phyloP scores from a whole-genome alignment of 2,113 vertebrate genomes.

The Buteo buteo region DNA sequence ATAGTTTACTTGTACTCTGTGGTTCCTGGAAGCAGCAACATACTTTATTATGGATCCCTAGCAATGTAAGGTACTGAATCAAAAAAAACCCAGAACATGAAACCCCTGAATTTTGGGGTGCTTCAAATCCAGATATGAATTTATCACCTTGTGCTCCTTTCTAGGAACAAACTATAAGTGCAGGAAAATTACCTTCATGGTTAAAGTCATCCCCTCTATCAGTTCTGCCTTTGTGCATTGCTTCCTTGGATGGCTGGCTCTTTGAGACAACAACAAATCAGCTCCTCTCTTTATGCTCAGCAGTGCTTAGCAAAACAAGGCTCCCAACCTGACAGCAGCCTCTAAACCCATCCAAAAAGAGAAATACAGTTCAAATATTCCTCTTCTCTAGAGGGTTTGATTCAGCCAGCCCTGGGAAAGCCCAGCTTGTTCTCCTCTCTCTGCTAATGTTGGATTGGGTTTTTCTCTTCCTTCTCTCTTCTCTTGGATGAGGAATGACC shows the following conservation, averaged over 20 bases:
- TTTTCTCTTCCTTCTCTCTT: not conserved
- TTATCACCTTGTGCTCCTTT: not conserved
- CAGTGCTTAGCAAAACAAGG: not conserved
- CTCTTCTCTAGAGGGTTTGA: not conserved
- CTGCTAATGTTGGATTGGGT: not conserved
- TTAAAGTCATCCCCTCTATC: not conserved
- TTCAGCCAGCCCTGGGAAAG: not conserved
- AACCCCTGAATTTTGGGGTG: not conserved
- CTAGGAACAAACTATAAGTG: not conserved
- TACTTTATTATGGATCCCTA: not conserved
- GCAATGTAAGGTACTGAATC: not conserved
- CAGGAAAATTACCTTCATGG: not conserved
- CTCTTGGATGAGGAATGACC: not conserved
- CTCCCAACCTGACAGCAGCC: not conserved
- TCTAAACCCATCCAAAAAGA: not conserved
- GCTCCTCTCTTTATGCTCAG: not conserved
- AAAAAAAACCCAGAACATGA: not conserved
- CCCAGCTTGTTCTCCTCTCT: not conserved
- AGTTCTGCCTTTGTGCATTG: not conserved
- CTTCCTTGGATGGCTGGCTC: not conserved
- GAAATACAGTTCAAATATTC: not conserved
- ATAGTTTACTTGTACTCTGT: not conserved
- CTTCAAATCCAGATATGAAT: not conserved
- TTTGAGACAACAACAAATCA: not conserved
- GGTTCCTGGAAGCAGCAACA: not conserved